These are phyloP conservation scores for Furcifer pardalis DNA, from an alignment of 2,797 vertebrate genomes.

Conservation along the genomic window DNA sequence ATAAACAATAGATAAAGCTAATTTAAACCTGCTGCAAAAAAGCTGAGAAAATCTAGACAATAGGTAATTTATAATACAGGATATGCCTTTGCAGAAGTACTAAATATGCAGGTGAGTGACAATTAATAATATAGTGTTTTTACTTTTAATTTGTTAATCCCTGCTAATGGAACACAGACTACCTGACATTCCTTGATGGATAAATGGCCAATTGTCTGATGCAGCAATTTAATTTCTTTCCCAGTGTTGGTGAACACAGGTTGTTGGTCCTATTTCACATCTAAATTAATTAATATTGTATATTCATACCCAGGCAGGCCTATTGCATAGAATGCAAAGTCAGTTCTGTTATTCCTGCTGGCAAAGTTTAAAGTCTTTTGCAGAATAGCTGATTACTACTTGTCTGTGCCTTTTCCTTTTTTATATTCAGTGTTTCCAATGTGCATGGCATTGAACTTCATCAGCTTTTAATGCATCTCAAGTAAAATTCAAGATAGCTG, in stretches of 20 bases:
- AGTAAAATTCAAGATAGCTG: not conserved
- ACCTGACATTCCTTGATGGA: not conserved
- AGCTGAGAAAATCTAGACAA: not conserved
- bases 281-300: slow-evolving; percentile 8
- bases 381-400: not conserved
- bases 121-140: not conserved
- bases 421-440: not conserved
- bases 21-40: not conserved
- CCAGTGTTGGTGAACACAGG: not conserved
- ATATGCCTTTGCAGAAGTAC: not conserved
- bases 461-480: not conserved
- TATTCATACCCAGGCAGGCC: not conserved
- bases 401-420: not conserved
- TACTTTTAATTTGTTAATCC: not conserved
- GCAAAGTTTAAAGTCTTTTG: not conserved
- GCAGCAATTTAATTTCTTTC: not conserved
- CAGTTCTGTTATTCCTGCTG: slow-evolving; percentile 15
- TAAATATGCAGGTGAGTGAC: fast-evolving
- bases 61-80: not conserved
- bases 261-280: not conserved
- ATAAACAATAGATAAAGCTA: not conserved
- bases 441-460: not conserved
- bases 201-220: not conserved
- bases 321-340: not conserved
- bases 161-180: fast-evolving